Base-by-base conservation (phyloP, 1,140 invertebrate species). In the Phortica variegata region DNA sequence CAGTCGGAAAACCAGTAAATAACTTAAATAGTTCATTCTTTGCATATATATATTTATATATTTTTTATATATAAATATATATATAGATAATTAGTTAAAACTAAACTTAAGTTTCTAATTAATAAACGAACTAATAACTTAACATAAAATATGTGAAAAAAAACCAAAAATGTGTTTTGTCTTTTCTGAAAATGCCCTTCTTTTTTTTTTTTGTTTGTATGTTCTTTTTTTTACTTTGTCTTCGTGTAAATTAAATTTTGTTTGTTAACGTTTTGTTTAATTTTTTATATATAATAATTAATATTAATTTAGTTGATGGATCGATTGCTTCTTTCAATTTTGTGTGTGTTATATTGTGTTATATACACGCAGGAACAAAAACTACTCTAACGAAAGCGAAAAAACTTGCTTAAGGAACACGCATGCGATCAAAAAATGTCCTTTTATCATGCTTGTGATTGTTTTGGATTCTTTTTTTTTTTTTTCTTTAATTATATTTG, bases 21-120 rank as follows among this genome's bases (percentile, higher is more conserved):
- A n/a, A n/a, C n/a, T n/a, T n/a, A n/a, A n/a, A 26, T 41, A 26
- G 21, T 42, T 42, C 16, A 26, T 20, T 17, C 34, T 37, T 37
- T 46, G 43, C 13, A 19, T 46, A 37, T n/a, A 7, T 2, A 31
- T 31, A 18, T 32, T 43, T 18, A 12, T 26, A 37, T 38, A 3
- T 29, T 31, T 16, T 32, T 43, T 18, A 12, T 26, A 37, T 38
- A 21, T 36, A 15, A 34, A 16, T 10, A 20, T 36, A 17, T 10
- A 5, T 43, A 33, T 45, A 37, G 12, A 26, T 45, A 38, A 10
- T 37, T 26, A 12, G 9, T 16, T 34, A 26, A 6, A 29, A 29
- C 6, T 12, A 29, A 29, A 12, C 26, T 7, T 29, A 29, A 6
- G 12, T 29, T 7, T 12, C 6, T 7, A 29, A 7, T 7, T 29